Conservation (phyloP, 1,140 invertebrate species). For the Ceratosolen fusciceps region DNA sequence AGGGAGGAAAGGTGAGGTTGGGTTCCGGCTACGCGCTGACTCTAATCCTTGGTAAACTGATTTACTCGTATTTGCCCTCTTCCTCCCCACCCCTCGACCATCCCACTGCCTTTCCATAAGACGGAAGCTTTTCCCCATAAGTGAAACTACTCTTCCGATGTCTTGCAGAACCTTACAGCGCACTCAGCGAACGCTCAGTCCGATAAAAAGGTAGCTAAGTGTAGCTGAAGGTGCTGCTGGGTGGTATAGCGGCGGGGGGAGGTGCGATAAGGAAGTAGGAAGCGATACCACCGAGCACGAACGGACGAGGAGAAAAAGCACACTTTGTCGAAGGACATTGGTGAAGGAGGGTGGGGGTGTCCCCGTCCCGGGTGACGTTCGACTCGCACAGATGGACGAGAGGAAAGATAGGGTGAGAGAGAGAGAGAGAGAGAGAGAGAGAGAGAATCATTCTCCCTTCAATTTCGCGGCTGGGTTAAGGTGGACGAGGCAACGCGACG, state of each 20-base stretch:
- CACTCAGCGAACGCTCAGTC: background rate
- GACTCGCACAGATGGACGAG: constrained; percentile 51
- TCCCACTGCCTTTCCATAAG: background rate
- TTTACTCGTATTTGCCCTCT: constrained; percentile 31
- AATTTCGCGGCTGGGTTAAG: constrained; percentile 53
- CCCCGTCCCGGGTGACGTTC: too few relatives aligned
- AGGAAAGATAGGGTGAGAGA: too few relatives aligned
- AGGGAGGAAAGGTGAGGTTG: constrained; percentile 12
- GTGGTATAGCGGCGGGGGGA: background rate
- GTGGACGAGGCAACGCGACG: background rate
- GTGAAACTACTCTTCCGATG: constrained; percentile 6
- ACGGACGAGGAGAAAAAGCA: constrained; percentile 1
- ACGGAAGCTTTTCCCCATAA: background rate
- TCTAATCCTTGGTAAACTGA: constrained; percentile 40
- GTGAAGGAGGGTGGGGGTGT: background rate
- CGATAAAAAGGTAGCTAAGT: background rate
- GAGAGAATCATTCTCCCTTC: constrained; percentile 52
- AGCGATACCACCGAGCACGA: background rate
- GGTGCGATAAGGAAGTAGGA: background rate
- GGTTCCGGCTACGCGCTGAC: constrained; percentile 14
- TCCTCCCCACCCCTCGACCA: background rate
- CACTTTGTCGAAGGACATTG: background rate
- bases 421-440: too few relatives aligned
- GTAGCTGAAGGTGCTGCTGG: too few relatives aligned
- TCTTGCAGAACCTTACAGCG: background rate